Base-by-base conservation (phyloP, 1,140 invertebrate species). In the Pentalonia nigronervosa region DNA sequence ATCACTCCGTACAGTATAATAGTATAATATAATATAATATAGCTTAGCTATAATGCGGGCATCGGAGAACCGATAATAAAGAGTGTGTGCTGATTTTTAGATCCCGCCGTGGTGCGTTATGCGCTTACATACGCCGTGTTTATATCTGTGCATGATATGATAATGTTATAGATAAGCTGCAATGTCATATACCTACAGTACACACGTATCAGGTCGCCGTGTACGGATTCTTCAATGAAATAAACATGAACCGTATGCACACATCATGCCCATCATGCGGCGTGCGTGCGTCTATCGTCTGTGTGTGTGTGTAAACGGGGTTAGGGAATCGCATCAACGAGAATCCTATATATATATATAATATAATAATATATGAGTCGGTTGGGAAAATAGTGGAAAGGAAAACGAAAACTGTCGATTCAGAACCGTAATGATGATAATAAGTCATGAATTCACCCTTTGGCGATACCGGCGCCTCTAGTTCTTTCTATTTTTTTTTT, bases 381-480 rank as follows among this genome's bases (percentile, higher is more conserved):
- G 91, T 93, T 86, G 81, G 91, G 91, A 86, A 84, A 93, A 84
- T 30, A 84, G 91, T 86, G 91, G 76, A 93, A 45, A 53, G 34
- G 81, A 93, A 93, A 92, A 92, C 91, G 84, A 92, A 92, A 93
- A 84, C 91, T 93, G 91, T 93, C 91, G 91, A 93, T 93, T 93
- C 91, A 93, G 81, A 86, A 60, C 50, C 34, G 91, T 93, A 93
- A 93, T 93, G 91, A 93, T 83, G 81, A 93, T 93, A 93, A 93
- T 93, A 93, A 93, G 81, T 93, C 91, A 93, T 93, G 81, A 93
- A 41, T 86, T 93, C 91, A 86, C 76, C 91, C 91, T 93, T 86
- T 93, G 91, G 91, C 91, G 23, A 93, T 93, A 93, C 91, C 81
- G 91, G 91, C 91, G 91, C 91, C 48, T 93, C 91, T 41, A 93